A percentile compares a stretch with the other conserved stretches of the same genome.
Evolutionary conservation across 2,797 vertebrate species (phyloP).

Genomic region (Peromyscus nudipes): DNA sequence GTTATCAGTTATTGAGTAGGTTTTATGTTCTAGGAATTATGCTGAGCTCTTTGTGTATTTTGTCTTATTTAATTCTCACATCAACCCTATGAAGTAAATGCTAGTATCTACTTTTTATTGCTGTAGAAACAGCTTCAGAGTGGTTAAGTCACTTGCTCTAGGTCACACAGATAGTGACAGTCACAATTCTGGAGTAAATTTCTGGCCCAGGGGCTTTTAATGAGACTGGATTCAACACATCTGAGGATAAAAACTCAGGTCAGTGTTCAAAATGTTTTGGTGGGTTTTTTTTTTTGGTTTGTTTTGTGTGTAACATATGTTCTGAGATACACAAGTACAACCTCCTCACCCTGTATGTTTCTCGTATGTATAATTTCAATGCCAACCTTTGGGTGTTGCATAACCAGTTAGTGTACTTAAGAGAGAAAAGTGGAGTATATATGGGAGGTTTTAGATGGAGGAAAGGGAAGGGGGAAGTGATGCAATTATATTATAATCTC

Average conservation of each 20-base stretch:
- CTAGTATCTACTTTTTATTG: conserved; percentile 15
- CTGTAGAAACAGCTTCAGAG: conserved; percentile 48
- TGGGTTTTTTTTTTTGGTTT: background rate
- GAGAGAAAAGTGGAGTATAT: too few species aligned
- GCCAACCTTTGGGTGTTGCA: background rate
- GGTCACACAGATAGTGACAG: conserved; percentile 3
- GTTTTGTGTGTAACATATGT: background rate
- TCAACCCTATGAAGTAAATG: background rate
- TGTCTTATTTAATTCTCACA: conserved; percentile 46
- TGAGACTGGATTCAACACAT: conserved; percentile 16
- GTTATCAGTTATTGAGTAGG: background rate
- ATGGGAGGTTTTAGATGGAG: background rate
- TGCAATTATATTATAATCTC: background rate
- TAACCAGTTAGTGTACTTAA: background rate
- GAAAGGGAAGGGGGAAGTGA: background rate
- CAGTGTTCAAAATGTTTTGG: conserved; percentile 24
- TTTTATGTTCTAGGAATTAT: conserved; percentile 4
- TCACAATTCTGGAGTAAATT: conserved; percentile 52
- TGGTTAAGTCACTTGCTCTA: conserved; percentile 25
- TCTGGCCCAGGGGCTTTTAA: conserved; percentile 3
- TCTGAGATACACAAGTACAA: background rate
- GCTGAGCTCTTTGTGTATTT: conserved; percentile 25
- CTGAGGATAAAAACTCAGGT: background rate
- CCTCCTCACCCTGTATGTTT: background rate
- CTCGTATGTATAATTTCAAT: background rate